phyloP scores from a whole-genome alignment of 2,888 invertebrate species.

The Chironomus tentans region DNA sequence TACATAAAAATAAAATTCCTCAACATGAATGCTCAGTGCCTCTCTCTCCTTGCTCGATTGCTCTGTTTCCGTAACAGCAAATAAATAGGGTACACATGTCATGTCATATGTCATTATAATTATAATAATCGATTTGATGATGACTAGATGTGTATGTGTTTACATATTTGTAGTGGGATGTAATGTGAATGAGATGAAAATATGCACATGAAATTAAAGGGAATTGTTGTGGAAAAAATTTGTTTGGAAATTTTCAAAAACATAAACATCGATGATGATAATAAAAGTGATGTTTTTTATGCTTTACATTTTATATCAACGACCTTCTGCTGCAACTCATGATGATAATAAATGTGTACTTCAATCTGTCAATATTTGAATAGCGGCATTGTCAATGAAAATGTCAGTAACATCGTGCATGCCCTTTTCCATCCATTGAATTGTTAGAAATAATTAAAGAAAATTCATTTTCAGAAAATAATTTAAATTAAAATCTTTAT shows the following conservation, averaged over 20 bases:
- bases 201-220: neutral
- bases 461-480: too few relatives aligned
- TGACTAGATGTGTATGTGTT: neutral
- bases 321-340: neutral
- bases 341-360: neutral
- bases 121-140: neutral
- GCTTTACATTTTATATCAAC: neutral
- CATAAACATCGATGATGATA: neutral
- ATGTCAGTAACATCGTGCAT: too few relatives aligned
- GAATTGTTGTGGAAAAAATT: neutral
- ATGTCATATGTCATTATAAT: neutral
- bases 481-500: too few relatives aligned
- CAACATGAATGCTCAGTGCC: too few relatives aligned
- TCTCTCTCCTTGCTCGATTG: neutral
- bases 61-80: neutral
- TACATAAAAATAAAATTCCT: neutral
- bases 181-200: neutral
- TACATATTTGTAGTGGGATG: neutral
- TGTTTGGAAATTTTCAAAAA: neutral
- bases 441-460: too few relatives aligned
- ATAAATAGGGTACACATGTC: neutral
- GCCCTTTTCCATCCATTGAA: too few relatives aligned
- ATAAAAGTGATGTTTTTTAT: neutral
- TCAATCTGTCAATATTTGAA: neutral
- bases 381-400: too few relatives aligned